Conservation (phyloP, 1,140 invertebrate species). For the Lasaia peninsularis region DNA sequence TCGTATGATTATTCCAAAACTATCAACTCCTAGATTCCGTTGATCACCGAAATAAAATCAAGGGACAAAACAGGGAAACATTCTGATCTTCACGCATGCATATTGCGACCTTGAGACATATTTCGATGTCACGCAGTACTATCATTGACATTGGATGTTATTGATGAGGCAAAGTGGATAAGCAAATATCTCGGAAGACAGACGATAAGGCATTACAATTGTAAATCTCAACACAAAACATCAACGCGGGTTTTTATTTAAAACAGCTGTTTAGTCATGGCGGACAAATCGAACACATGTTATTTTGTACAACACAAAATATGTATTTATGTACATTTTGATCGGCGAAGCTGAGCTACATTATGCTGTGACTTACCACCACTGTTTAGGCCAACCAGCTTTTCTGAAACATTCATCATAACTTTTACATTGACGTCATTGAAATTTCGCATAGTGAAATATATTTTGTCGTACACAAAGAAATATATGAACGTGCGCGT, state of each 20-base stretch:
- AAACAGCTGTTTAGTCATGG: not conserved
- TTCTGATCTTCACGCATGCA: not conserved
- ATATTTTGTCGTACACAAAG: not conserved
- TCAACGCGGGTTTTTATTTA: not conserved
- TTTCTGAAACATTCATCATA: conserved; percentile 60
- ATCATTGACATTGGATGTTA: conserved; percentile 14
- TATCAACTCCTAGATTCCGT: no score
- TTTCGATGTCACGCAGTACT: not conserved
- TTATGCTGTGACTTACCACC: conserved; percentile 55
- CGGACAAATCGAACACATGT: not conserved
- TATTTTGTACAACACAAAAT: conserved; percentile 14
- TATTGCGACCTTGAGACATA: not conserved
- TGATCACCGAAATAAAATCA: no score
- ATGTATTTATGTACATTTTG: conserved; percentile 29
- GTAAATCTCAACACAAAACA: conserved; percentile 11
- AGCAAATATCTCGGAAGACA: conserved; percentile 17
- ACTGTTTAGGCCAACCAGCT: conserved; percentile 52
- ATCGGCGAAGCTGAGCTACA: conserved; percentile 43
- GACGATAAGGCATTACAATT: conserved; percentile 13
- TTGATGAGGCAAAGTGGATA: conserved; percentile 20
- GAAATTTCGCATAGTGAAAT: not conserved
- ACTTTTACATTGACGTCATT: not conserved
- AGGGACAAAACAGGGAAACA: not conserved
- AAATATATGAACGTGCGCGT: not conserved
- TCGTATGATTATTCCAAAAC: no score